Evolutionary conservation across 2,113 vertebrate genomes (phyloP).

Genomic region (Platysternon megacephalum): DNA sequence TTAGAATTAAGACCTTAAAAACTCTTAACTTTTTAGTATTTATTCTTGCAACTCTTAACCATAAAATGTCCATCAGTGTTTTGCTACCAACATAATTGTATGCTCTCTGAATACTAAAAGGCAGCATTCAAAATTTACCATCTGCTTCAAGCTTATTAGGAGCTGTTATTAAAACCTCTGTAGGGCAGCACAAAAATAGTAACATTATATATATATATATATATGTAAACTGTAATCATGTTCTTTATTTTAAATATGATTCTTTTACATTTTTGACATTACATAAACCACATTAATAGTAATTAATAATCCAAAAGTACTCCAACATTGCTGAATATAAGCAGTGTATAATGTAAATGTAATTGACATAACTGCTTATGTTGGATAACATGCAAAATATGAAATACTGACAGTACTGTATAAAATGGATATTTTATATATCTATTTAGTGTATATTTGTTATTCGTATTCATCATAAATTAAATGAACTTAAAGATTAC

Average conservation of each 20-base stretch:
- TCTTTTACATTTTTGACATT: constrained; percentile 9
- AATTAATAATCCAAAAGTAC: not conserved
- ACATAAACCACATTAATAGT: constrained; percentile 20
- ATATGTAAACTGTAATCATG: constrained; percentile 16
- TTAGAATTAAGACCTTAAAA: not conserved
- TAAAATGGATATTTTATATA: constrained; percentile 52
- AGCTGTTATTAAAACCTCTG: constrained; percentile 52
- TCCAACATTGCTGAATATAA: constrained; percentile 22
- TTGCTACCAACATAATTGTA: not conserved
- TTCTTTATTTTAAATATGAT: constrained; percentile 10
- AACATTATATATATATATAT: constrained; percentile 26
- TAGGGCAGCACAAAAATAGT: constrained; percentile 51
- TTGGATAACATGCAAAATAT: constrained; percentile 43
- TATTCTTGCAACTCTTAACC: constrained; percentile 12
- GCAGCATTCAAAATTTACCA: constrained; percentile 23
- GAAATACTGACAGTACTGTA: constrained; percentile 70
- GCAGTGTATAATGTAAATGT: constrained; percentile 57
- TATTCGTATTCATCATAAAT: constrained; percentile 64
- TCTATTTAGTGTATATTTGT: constrained; percentile 73
- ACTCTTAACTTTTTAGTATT: not conserved
- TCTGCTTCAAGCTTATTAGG: constrained; percentile 70
- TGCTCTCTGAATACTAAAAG: constrained; percentile 10
- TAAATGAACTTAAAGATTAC: constrained; percentile 58
- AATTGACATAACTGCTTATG: not conserved
- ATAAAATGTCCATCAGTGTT: not conserved